These are phyloP conservation scores for Leptoteleia sp. DNA, from an alignment of 1,140 invertebrate genomes.

Conservation along the genomic window DNA sequence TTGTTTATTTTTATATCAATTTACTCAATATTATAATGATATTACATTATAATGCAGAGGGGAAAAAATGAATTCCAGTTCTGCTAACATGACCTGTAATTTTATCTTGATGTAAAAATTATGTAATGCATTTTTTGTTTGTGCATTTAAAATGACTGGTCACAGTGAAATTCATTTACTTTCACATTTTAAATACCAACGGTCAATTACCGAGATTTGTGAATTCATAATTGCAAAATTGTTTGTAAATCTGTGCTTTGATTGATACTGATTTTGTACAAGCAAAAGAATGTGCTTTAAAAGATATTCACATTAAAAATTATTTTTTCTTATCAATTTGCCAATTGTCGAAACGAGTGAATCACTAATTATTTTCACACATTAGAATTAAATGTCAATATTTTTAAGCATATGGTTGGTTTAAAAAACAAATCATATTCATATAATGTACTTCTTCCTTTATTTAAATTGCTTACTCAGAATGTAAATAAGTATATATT, in stretches of 20 bases:
- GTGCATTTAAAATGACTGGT: conserved; percentile 8
- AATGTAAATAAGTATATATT: no score
- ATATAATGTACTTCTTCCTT: no score
- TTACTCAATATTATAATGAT: no score
- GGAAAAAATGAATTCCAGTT: no score
- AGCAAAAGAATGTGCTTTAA: no score
- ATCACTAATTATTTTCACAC: conserved; percentile 12
- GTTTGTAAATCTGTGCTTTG: background rate
- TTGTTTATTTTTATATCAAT: no score
- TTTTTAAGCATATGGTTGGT: conserved; percentile 21
- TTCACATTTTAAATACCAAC: conserved; percentile 43
- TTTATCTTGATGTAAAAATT: conserved; percentile 19
- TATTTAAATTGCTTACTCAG: no score
- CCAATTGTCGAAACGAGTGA: background rate
- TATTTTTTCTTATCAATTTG: conserved; percentile 9
- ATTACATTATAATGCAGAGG: no score
- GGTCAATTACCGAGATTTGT: conserved; percentile 16
- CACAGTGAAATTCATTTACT: conserved; percentile 31
- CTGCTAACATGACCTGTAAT: conserved; percentile 7
- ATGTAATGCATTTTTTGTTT: conserved; percentile 15
- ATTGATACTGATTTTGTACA: background rate
- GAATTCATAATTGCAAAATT: conserved; percentile 12
- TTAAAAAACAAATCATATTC: no score
- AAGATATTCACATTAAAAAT: no score
- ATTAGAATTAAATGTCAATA: background rate